phyloP scores from a whole-genome alignment of 1,140 invertebrate genomes.

The Rhagoletis zephyria region DNA sequence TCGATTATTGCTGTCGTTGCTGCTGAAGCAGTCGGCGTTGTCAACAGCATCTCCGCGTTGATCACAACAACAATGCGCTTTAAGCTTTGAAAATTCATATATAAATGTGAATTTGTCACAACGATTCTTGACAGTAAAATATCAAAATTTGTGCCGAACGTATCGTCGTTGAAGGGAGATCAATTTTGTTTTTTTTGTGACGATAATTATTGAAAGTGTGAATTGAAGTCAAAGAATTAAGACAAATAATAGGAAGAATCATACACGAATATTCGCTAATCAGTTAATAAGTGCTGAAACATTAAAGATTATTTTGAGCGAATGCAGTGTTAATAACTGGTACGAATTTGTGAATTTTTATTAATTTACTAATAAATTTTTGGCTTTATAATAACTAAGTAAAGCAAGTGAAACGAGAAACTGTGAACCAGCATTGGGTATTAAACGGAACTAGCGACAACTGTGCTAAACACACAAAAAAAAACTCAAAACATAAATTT shows the following conservation, averaged over 20 bases:
- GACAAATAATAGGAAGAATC: neutral
- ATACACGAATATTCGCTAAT: neutral
- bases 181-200: neutral
- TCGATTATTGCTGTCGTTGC: neutral
- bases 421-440: neutral
- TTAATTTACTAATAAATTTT: too few relatives aligned
- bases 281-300: neutral
- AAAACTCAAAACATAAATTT: neutral
- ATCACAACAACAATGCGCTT: conserved; percentile 41
- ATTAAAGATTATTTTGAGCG: too few relatives aligned
- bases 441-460: neutral
- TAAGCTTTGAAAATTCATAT: conserved; percentile 26
- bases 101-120: conserved; percentile 53
- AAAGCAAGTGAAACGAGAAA: neutral
- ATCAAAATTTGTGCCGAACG: conserved; percentile 39
- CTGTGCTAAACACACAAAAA: neutral
- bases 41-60: neutral
- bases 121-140: conserved; percentile 51
- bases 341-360: neutral
- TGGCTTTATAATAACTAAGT: neutral
- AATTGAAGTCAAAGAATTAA: neutral
- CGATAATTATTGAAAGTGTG: conserved; percentile 11
- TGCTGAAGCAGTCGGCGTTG: neutral
- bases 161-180: neutral
- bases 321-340: neutral